These are phyloP conservation scores for Peromyscus nudipes DNA, from an alignment of 2,797 vertebrate genomes.

Conservation along the genomic window DNA sequence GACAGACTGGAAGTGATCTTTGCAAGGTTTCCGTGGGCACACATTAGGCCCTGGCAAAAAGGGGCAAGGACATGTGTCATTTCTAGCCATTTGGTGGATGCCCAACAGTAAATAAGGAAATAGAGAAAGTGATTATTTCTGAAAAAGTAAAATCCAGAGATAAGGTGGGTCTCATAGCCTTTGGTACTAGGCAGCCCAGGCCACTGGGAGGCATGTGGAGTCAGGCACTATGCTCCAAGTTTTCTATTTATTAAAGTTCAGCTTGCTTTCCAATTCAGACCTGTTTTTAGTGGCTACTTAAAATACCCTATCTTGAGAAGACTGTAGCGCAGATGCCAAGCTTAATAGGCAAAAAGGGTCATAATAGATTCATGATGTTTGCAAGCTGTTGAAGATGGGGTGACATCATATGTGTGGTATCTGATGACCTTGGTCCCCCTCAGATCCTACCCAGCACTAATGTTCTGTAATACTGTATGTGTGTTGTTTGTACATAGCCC, in stretches of 20 bases:
- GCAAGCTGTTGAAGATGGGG: background rate
- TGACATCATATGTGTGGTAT: background rate
- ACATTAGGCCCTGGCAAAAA: constrained; percentile 37
- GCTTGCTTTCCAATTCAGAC: background rate
- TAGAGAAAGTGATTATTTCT: constrained; percentile 49
- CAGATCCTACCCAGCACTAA: background rate
- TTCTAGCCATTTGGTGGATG: background rate
- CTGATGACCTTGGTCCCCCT: background rate
- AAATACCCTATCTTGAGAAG: background rate
- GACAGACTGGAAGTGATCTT: background rate
- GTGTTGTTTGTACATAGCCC: background rate
- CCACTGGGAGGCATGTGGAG: background rate
- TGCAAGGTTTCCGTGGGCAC: constrained; percentile 30
- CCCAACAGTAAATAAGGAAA: constrained; percentile 57
- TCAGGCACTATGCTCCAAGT: background rate
- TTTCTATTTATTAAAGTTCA: background rate
- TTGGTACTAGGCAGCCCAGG: background rate
- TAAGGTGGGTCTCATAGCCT: background rate
- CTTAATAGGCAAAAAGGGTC: background rate
- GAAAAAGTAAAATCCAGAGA: constrained; percentile 27
- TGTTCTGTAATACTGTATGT: background rate
- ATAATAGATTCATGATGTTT: background rate
- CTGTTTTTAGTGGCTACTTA: constrained; percentile 6
- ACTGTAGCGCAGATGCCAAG: background rate
- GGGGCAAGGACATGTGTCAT: background rate